phyloP scores from a whole-genome alignment of 1,140 invertebrate genomes.

The Aphaenogaster rudis region DNA sequence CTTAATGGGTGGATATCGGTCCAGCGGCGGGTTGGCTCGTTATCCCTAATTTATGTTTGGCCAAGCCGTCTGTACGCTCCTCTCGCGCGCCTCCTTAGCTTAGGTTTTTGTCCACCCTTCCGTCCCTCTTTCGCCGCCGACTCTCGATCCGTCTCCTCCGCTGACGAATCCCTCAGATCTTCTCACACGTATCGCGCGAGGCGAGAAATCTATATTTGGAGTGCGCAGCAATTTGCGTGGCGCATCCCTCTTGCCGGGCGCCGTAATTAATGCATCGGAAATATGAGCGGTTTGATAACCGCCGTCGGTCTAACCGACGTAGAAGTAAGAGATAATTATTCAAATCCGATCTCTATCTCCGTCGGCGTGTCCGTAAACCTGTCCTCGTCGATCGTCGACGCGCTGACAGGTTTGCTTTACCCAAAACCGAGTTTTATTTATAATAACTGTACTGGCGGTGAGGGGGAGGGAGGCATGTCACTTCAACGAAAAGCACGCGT shows the following conservation, averaged over 20 bases:
- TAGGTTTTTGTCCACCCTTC: constrained; percentile 32
- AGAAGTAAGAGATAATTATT: constrained; percentile 48
- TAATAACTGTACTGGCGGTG: neutral
- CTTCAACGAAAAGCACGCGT: neutral
- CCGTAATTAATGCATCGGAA: constrained; percentile 36
- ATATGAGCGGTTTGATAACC: neutral
- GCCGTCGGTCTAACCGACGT: neutral
- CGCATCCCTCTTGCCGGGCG: neutral
- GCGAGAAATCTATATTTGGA: constrained; percentile 27
- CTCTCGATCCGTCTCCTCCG: neutral
- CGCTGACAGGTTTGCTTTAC: constrained; percentile 14
- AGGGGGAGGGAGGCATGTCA: neutral
- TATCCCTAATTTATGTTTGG: constrained; percentile 74
- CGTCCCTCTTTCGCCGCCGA: constrained; percentile 17
- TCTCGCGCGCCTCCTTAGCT: neutral
- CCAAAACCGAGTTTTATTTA: constrained; percentile 30
- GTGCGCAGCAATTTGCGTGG: constrained; percentile 21
- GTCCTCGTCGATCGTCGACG: neutral
- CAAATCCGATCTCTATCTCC: constrained; percentile 27
- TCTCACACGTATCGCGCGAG: neutral
- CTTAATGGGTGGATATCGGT: constrained; percentile 67
- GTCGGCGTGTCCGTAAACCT: neutral
- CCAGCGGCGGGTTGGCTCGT: constrained; percentile 61
- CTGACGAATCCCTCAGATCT: neutral
- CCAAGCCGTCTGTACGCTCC: constrained; percentile 16